Base-by-base conservation (phyloP, 2,797 vertebrate species). In the Vespertilio murinus region DNA sequence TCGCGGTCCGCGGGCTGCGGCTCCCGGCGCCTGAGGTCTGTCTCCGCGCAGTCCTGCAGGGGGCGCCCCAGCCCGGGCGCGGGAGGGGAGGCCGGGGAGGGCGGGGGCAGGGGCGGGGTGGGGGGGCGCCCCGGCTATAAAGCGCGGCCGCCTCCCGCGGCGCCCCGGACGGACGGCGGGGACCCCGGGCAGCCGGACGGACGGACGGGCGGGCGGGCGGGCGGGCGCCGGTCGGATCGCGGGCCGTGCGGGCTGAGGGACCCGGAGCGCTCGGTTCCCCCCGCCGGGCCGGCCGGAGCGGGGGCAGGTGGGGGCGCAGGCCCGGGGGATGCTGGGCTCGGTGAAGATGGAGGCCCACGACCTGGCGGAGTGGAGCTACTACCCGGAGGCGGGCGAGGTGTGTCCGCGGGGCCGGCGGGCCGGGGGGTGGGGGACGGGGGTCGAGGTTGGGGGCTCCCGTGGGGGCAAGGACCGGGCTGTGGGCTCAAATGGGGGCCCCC, bases 261-360 rank as follows among this genome's bases (percentile, higher is more conserved):
- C 61, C 86, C 79, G 61, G 56, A 38, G 83, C 75, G 20, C 82
- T 94, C 69, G 12, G 75, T 87, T 92, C 74, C 96, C 95, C 77
- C 93, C 56, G 11, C 42, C 42, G 96, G 95, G 81, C 75, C 88
- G 95, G 81, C 75, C 88, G 40, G n/a, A 83, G 82, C 64, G 23
- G 65, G 87, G 89, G 92, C 22, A 45, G 78, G 89, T 78, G 73
- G 96, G 94, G 96, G 94, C 75, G 54, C 95, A 80, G 73, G 96
- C 94, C 97, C 96, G 73, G 97, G 96, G 95, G 96, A 97, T 97
- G 95, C 94, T 97, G 95, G 96, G 97, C 91, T 97, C 97, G 35
- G 97, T 97, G 97, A 97, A 97, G 97, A 97, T 97, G 97, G 97
- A 97, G 94, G 90, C 97, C 65, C 97, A 97, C 56, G 97, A 97